Conservation (phyloP, 2,797 vertebrate species). For the Malurus splendens region DNA sequence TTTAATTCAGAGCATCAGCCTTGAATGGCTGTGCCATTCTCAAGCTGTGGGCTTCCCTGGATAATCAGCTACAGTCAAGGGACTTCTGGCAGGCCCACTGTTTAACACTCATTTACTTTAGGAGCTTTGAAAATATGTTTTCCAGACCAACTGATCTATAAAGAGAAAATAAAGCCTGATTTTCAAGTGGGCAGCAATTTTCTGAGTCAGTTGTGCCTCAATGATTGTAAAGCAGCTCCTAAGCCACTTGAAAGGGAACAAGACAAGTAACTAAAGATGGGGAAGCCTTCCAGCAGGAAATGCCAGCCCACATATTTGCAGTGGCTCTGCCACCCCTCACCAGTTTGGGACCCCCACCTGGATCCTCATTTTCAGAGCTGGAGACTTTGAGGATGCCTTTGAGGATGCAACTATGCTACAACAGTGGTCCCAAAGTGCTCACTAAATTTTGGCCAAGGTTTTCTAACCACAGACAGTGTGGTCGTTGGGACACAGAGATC, state of each 20-base stretch:
- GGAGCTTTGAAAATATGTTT: neutral
- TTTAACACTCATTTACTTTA: neutral
- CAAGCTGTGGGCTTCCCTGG: neutral
- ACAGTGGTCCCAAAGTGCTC: neutral
- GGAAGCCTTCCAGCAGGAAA: neutral
- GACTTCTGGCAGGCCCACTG: neutral
- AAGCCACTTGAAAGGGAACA: neutral
- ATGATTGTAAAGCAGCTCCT: neutral
- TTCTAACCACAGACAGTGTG: neutral
- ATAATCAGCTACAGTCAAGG: neutral
- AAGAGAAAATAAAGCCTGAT: neutral
- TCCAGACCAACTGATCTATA: neutral
- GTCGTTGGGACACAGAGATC: rapidly evolving
- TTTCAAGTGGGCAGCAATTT: neutral
- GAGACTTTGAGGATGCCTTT: neutral
- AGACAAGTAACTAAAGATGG: neutral
- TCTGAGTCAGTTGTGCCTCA: neutral
- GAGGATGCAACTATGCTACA: neutral
- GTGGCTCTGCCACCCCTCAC: neutral
- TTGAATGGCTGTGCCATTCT: rapidly evolving
- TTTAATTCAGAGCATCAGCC: neutral
- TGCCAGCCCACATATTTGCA: neutral
- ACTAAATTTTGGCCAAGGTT: neutral
- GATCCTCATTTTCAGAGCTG: neutral
- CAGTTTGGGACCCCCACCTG: neutral